These are phyloP conservation scores for Timema podura DNA, from an alignment of 2,888 invertebrate species.

Conservation along the genomic window DNA sequence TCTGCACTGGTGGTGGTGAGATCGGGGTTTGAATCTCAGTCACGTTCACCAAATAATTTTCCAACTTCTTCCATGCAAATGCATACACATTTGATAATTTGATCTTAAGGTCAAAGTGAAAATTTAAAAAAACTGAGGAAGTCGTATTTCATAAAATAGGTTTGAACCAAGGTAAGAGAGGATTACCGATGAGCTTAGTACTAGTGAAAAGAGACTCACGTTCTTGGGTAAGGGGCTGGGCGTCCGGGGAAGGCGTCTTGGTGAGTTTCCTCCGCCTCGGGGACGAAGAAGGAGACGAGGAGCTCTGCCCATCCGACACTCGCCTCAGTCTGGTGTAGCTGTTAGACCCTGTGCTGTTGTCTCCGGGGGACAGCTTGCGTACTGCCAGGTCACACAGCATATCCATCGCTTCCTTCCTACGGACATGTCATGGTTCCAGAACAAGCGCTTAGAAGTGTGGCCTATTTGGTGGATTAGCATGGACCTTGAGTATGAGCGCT, in stretches of 20 bases:
- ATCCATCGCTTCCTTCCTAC: constrained; percentile 72
- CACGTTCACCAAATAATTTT: too few species aligned
- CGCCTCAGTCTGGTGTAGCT: constrained; percentile 19
- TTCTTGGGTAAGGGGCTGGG: constrained; percentile 37
- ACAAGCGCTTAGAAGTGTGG: background rate
- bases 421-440: background rate
- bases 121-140: too few species aligned
- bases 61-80: too few species aligned
- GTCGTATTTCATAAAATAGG: too few species aligned
- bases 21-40: too few species aligned
- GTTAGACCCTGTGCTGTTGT: constrained; percentile 42
- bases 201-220: constrained; percentile 32
- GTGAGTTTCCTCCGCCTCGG: constrained; percentile 38
- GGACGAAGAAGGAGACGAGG: constrained; percentile 30
- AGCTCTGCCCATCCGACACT: constrained; percentile 24
- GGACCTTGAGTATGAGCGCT: too few species aligned
- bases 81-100: too few species aligned
- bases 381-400: constrained; percentile 79
- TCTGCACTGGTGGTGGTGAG: too few species aligned
- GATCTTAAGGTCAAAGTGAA: too few species aligned
- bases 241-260: constrained; percentile 38
- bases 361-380: constrained; percentile 64
- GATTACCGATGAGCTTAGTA: too few species aligned
- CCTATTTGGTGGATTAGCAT: background rate
- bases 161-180: too few species aligned